These are phyloP conservation scores for Dromaius novaehollandiae DNA, from an alignment of 2,113 vertebrate species.

Conservation along the genomic window DNA sequence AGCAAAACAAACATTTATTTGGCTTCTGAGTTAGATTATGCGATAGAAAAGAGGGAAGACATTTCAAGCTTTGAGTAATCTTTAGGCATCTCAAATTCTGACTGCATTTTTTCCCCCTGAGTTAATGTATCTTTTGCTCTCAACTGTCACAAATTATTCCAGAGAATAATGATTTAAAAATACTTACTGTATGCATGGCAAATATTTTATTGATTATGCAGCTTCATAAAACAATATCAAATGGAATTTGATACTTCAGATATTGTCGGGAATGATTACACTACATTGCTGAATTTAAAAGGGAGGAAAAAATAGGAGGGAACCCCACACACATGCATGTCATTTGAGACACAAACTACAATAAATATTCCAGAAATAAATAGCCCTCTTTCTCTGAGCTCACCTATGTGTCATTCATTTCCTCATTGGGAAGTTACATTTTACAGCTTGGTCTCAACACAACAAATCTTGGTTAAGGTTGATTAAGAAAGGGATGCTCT, in stretches of 20 bases:
- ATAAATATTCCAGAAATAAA: background rate
- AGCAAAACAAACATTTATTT: background rate
- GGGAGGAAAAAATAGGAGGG: background rate
- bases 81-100: background rate
- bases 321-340: accelerated
- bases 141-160: background rate
- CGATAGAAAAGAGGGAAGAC: background rate
- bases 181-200: accelerated
- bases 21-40: background rate
- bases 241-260: background rate
- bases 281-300: background rate
- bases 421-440: background rate
- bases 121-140: accelerated
- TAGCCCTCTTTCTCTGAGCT: background rate
- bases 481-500: background rate
- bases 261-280: background rate
- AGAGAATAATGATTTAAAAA: background rate
- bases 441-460: background rate
- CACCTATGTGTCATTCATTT: background rate
- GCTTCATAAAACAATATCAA: background rate
- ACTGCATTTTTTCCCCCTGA: background rate
- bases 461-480: background rate
- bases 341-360: background rate
- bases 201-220: background rate
- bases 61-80: background rate